Evolutionary conservation across 2,888 invertebrate genomes (phyloP).

Genomic region (Scrobipalpa costella): DNA sequence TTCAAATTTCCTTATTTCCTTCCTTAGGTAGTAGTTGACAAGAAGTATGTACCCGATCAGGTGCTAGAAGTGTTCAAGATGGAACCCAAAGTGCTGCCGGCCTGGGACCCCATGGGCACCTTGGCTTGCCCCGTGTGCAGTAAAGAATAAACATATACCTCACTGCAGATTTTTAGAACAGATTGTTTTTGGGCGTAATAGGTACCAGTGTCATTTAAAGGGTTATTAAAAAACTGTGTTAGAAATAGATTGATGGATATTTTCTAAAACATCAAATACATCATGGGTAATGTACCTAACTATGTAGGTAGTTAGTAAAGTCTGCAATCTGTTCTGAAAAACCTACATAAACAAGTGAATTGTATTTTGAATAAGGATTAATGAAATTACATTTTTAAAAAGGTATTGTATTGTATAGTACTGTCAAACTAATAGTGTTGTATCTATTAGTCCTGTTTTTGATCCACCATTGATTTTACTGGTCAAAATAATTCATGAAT

Average conservation of each 20-base stretch:
- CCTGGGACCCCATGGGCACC: conserved; percentile 97
- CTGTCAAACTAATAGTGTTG: background rate
- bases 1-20: background rate
- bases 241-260: too few relatives aligned
- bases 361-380: background rate
- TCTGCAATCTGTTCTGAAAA: background rate
- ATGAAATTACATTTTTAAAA: background rate
- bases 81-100: conserved; percentile 89
- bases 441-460: background rate
- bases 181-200: background rate
- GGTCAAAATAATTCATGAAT: too few relatives aligned
- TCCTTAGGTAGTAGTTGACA: conserved; percentile 90
- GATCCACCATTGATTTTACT: background rate
- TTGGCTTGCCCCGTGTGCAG: conserved; percentile 80
- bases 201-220: too few relatives aligned
- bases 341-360: background rate
- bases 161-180: background rate
- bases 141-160: conserved; percentile 44
- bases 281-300: too few relatives aligned
- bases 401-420: background rate
- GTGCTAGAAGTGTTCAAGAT: conserved; percentile 89
- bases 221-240: too few relatives aligned
- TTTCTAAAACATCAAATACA: too few relatives aligned
- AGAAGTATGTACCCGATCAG: conserved; percentile 87
- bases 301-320: too few relatives aligned